phyloP scores from a whole-genome alignment of 2,113 vertebrate species.

The Callionymus lyra region DNA sequence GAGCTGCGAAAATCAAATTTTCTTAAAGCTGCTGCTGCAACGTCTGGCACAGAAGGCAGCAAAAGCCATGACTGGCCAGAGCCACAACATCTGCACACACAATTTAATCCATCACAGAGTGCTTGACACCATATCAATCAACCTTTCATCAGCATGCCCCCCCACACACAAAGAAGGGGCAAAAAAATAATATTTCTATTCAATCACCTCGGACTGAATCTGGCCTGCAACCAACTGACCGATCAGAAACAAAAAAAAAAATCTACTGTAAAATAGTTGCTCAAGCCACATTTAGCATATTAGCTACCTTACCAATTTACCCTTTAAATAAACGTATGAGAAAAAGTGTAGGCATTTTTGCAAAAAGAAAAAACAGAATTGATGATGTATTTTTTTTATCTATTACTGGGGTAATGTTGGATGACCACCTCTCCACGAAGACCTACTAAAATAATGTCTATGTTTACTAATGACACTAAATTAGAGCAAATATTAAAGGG shows the following conservation, averaged over 20 bases:
- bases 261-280: too few relatives aligned
- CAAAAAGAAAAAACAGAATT: too few relatives aligned
- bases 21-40: constrained; percentile 72
- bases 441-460: too few relatives aligned
- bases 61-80: constrained; percentile 74
- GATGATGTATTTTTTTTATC: too few relatives aligned
- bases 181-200: constrained; percentile 97
- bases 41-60: constrained; percentile 65
- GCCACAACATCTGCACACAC: constrained; percentile 89
- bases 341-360: too few relatives aligned
- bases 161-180: constrained; percentile 43
- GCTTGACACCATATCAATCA: constrained; percentile 94
- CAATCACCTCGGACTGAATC: constrained; percentile 78
- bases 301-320: too few relatives aligned
- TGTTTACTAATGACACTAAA: too few relatives aligned
- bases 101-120: constrained; percentile 97
- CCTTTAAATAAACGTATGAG: too few relatives aligned
- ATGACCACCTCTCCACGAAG: too few relatives aligned
- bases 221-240: constrained; percentile 50
- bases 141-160: constrained; percentile 96
- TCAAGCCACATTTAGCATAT: too few relatives aligned
- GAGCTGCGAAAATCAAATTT: constrained; percentile 80
- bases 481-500: too few relatives aligned
- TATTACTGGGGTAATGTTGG: too few relatives aligned
- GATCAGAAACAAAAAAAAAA: constrained; percentile 38